Base-by-base conservation (phyloP, 2,113 vertebrate genomes). In the Puma concolor region DNA sequence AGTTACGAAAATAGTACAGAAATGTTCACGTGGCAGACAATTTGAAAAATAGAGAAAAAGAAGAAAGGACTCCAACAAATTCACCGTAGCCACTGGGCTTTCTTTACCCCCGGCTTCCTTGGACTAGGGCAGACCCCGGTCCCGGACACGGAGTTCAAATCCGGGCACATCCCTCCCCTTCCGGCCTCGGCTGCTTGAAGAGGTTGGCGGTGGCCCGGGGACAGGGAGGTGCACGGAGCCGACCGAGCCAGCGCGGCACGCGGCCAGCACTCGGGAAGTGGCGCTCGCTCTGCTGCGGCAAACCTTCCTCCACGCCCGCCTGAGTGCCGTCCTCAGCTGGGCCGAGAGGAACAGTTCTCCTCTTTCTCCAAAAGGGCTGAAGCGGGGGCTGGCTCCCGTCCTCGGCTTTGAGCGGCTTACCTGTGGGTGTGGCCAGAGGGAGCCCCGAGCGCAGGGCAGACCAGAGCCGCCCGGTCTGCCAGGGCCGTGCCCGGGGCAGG, bases 81-180 rank as follows among this genome's bases (percentile, higher is more conserved):
- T 15, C 76, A 15, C 2, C 0, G 0, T 41, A 41, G 66, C 86
- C 76, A 23, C 17, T 0, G 1, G 17, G 33, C 3, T 6, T 11
- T 60, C 54, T 52, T n/a, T 36, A 12, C 21, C n/a, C 57, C 44
- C 23, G 12, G 38, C 7, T 27, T 50, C 25, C 48, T 57, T 38
- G 33, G 52, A 52, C 23, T 5, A 1, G 7, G 44, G 38, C 41
- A 6, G 31, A 17, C 15, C 38, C 25, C 2, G 4, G n/a, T 27
- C 27, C n/a, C 25, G 13, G 44, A 36, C 10, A n/a, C 50, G 0
- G 36, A 81, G 64, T 36, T 16, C 31, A 5, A n/a, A 17, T 29
- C 54, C 81, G n/a, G 33, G 10, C 29, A 36, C 9, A 0, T 9
- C 71, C 54, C 36, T 6, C 15, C 48, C 25, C 50, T 33, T 54